A percentile compares a stretch with the other conserved stretches of the same genome.
phyloP scores from a whole-genome alignment of 1,140 invertebrate species.

The Psilanteris sp. region DNA sequence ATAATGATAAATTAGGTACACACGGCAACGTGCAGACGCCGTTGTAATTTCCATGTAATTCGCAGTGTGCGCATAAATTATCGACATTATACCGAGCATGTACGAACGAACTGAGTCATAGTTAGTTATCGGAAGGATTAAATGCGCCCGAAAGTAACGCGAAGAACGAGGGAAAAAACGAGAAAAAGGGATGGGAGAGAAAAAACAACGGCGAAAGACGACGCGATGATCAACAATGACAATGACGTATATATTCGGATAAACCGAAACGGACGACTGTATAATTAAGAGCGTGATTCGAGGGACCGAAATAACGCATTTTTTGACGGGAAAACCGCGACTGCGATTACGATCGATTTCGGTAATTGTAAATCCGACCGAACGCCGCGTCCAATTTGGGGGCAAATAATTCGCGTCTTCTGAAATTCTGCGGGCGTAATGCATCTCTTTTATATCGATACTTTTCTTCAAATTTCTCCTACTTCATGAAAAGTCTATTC shows the following conservation, averaged over 20 bases:
- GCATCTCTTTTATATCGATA: constrained; percentile 37
- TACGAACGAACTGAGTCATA: constrained; percentile 46
- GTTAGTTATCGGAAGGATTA: constrained; percentile 18
- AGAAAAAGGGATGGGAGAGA: not conserved
- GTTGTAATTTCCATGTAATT: constrained; percentile 66
- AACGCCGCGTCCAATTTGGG: constrained; percentile 7
- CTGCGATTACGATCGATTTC: constrained; percentile 5
- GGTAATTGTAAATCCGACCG: constrained; percentile 2
- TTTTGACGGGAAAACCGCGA: no score
- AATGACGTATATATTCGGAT: no score
- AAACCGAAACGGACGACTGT: no score
- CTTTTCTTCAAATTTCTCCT: constrained; percentile 51
- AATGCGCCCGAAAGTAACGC: constrained; percentile 6
- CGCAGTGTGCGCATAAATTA: constrained; percentile 64
- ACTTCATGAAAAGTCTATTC: constrained; percentile 61
- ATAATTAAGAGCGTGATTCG: no score
- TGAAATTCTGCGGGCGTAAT: constrained; percentile 30
- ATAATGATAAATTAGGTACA: constrained; percentile 66
- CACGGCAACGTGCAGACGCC: constrained; percentile 46
- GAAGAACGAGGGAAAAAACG: no score
- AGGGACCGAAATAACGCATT: constrained; percentile 2
- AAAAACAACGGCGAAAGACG: no score
- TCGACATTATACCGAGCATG: constrained; percentile 41
- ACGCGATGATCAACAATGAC: no score
- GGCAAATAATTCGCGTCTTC: constrained; percentile 30